Evolutionary conservation across 2,888 invertebrate species (phyloP), one percentile per base, ranked within the genome.

Genomic region (Euplagia quadripunctaria): DNA sequence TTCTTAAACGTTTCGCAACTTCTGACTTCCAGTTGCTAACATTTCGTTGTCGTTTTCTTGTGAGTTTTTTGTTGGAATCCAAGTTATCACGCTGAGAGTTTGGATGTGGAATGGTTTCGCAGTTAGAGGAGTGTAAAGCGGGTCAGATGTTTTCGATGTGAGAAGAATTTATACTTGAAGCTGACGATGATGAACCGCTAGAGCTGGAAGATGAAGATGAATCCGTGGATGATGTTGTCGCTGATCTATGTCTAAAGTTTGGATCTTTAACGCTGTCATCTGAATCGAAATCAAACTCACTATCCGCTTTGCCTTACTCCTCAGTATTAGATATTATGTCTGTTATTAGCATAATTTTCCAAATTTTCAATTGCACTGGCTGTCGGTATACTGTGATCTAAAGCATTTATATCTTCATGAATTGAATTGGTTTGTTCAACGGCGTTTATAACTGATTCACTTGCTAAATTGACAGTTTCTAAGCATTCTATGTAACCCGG

Each of bases 261-360:
- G 74, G 68, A 77, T 73, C 72, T 73, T 77, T 70, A 77, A 75
- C 77, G 72, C 74, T 74, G n/a, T 69, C 74, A 70, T 70, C 74
- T 67, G 68, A 74, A 72, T 77, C 72, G 68, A 77, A 72, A 71
- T 76, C 73, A 58, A 64, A 64, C 51, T 41, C 41, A 63, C 20
- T 63, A 63, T 31, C 63, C 41, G 20, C 63, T 63, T 63, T 63
- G 12, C 63, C 20, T 31, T 12, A 20, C 20, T 63, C 41, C 20
- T 41, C 63, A 63, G 41, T 63, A 5, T 63, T 63, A 9, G 3
- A 31, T 31, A 63, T 31, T 43, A 9, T 9, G 43, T 4, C 43
- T 31, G 31, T 1, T 31, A 31, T 31, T 31, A 31, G 31, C 31
- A 31, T 31, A 1, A 31, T 31, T 31, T 31, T 31, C 31, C 31